Evolutionary conservation across 1,140 invertebrate genomes (phyloP), one percentile per base, ranked within the genome.

Genomic region (Leptinotarsa undecemlineata): DNA sequence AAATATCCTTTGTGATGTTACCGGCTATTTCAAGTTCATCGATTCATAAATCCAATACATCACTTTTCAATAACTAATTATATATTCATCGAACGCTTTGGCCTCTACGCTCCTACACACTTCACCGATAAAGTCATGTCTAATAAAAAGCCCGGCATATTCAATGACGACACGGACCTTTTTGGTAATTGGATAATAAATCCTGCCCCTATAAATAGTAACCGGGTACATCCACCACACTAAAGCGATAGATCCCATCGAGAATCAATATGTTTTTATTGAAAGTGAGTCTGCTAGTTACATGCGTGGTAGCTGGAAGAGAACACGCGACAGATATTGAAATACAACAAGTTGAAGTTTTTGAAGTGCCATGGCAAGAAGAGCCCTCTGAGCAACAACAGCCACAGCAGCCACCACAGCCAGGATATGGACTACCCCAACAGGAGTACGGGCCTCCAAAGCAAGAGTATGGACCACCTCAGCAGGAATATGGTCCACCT

Each of bases 351-450:
- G 67, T 68, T 0, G 67, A 68, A 64, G 71, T 72, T 23, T 64
- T 23, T 26, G 71, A 64, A 72, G 20, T 64, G 23, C 71, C 71
- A 63, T 71, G 48, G 69, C 69, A 71, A 61, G 69, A 71, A 5
- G 21, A 57, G 13, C 21, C 51, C 3, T 47, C 20, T 14, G 11
- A 51, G 14, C 57, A 15, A 14, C 51, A 57, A 19, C 51, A 57
- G 17, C 23, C 23, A 2, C 62, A 17, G 14, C 26, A 21, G 20
- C 20, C 15, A 64, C 17, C 11, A 23, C 33, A 42, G 8, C 33
- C 33, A 42, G 33, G 33, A 42, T 80, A 80, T 68, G 78, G 78
- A 57, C 77, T 77, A 48, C 78, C 78, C 3, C 42, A 68, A 70
- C 51, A 57, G 51, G n/a, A n/a, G 14, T 57, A 57, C 14, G 75